Evolutionary conservation across 2,797 vertebrate genomes (phyloP), one percentile per base, ranked within the genome.

Genomic region (Scolopax bukidnonensis): DNA sequence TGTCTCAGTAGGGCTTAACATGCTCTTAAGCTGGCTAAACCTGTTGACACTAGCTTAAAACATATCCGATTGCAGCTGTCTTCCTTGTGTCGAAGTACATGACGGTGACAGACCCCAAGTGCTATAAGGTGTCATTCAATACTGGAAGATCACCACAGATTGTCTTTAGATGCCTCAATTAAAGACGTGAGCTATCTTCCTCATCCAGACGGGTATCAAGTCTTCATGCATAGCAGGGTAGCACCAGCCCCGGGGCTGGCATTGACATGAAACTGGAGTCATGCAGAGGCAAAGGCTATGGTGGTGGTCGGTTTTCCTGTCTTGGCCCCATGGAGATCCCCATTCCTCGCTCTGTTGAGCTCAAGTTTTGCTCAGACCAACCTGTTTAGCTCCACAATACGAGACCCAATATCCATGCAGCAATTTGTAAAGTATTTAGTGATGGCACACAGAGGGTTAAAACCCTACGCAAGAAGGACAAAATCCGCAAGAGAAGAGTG

Each of bases 1-100:
- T 53, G 60, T 71, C 81, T 91, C 61, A 59, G 75, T 10, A 77
- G 78, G 77, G 61, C 51, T 91, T 84, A 89, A 19, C 32, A 2
- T 19, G 61, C 56, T 70, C 78, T 74, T 92, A 90, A 94, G 51
- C n/a, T 87, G 87, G 60, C 70, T 94, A 77, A 95, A 90, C 79
- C 60, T 88, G 92, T 78, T 90, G 87, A 85, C n/a, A 10, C 51
- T 28, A 56, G 83, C n/a, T 92, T 90, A 87, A 73, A 84, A 64
- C 70, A 25, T 16, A 87, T 68, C 74, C 10, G 3, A 74, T 32
- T 8, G 27, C 77, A 79, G 81, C 85, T 43, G 73, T 40, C 89
- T 71, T 65, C 81, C 73, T 33, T 5, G n/a, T 5, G 50, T 24
- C 33, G 47, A 38, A 24, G 30, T 5, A 60, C 51, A 38, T 0